phyloP scores from a whole-genome alignment of 2,888 invertebrate genomes.

The Microctonus aethiopoides region DNA sequence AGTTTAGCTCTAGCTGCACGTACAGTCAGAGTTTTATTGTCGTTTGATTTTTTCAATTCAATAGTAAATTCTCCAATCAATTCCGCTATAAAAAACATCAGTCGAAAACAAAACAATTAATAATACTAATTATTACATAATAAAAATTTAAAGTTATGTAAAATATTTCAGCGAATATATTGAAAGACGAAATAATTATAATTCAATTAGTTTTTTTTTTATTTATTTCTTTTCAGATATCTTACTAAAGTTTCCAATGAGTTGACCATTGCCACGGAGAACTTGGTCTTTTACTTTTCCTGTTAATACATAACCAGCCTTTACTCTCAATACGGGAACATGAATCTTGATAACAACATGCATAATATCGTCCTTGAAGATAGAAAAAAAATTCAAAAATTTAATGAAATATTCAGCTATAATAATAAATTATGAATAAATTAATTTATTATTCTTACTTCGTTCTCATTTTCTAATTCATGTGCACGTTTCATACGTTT shows the following conservation, averaged over 20 bases:
- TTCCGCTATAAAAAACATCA: slow-evolving; percentile 48
- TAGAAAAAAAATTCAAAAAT: slow-evolving; percentile 12
- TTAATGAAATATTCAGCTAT: background rate
- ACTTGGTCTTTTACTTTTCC: slow-evolving; percentile 60
- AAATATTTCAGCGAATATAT: background rate
- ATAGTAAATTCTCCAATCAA: slow-evolving; percentile 61
- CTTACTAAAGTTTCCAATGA: slow-evolving; percentile 63
- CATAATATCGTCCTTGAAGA: slow-evolving; percentile 62
- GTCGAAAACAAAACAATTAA: background rate
- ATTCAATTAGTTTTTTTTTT: slow-evolving; percentile 17
- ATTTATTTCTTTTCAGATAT: background rate
- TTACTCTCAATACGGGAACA: slow-evolving; percentile 56
- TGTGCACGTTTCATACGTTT: slow-evolving; percentile 53
- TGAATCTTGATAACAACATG: slow-evolving; percentile 60
- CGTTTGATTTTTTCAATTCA: slow-evolving; percentile 59
- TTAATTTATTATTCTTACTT: slow-evolving; percentile 41
- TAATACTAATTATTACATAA: slow-evolving; percentile 8
- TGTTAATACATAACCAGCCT: slow-evolving; percentile 56
- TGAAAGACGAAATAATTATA: no score
- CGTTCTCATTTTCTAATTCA: slow-evolving; percentile 39
- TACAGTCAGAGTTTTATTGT: slow-evolving; percentile 55
- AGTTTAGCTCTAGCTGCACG: slow-evolving; percentile 61
- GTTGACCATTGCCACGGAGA: slow-evolving; percentile 57
- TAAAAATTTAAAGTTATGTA: background rate
- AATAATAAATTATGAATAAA: background rate